Evolutionary conservation across 2,113 vertebrate species (phyloP), one percentile per base, ranked within the genome.

Genomic region (Fregata magnificens): DNA sequence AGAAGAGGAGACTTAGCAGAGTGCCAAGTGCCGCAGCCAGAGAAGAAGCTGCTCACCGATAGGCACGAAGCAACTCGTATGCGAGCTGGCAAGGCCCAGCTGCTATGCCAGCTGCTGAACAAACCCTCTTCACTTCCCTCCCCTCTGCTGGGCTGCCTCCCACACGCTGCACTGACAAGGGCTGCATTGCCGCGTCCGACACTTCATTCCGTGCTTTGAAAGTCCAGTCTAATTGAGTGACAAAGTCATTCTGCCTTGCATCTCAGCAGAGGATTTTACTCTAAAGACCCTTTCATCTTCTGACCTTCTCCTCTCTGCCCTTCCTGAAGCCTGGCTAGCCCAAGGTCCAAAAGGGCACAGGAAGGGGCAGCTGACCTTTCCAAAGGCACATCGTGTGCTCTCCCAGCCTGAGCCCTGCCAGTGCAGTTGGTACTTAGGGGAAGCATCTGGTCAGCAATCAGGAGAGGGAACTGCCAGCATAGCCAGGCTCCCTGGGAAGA

Each of bases 191-290:
- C 0, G 10, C 13, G 3, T 71, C 92, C 4, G 4, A 88, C 91
- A 94, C 94, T 93, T 96, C 95, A 95, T 95, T 67, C 77, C 0
- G 4, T 72, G 81, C 95, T 86, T 97, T 94, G 32, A 94, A 96
- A 86, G 82, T 58, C 53, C 87, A 45, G 32, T 83, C 76, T 96
- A 95, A 95, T 90, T 90, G 88, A 95, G 93, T 93, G 93, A 94
- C 82, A 94, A 93, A 97, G 86, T 67, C 66, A 88, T 94, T 72
- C 65, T 86, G 67, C 91, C 82, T 82, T 76, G 65, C 67, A 72
- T 92, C 77, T 82, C 73, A 78, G 79, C 63, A 62, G 55, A 92
- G 42, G 38, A 52, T 59, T 94, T 95, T 49, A 63, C 49, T 91
- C 73, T 69, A 62, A 82, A 91, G 84, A 59, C 10, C 7, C 86